Evolutionary conservation across 2,888 invertebrate species (phyloP).

Genomic region (Athalia circularis): DNA sequence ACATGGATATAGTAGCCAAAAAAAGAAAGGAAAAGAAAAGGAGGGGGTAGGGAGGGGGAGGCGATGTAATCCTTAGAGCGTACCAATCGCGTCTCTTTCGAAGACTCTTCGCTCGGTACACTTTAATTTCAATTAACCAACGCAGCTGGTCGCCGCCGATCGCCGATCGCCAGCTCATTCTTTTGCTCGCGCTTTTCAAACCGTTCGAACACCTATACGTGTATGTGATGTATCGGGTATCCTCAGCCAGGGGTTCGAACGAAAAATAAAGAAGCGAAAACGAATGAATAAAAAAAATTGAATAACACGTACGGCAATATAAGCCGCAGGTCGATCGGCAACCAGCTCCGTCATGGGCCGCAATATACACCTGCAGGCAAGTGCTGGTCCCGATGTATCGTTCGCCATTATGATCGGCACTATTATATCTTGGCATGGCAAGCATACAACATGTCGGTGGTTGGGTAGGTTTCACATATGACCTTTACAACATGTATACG

Average conservation of each 20-base stretch:
- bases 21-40: too few relatives aligned
- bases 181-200: too few relatives aligned
- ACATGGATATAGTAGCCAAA: too few relatives aligned
- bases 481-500: too few relatives aligned
- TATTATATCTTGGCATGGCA: slow-evolving; percentile 52
- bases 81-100: too few relatives aligned
- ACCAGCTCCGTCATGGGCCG: slow-evolving; percentile 9
- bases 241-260: not conserved
- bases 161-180: not conserved
- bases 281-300: slow-evolving; percentile 4
- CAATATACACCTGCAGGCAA: slow-evolving; percentile 28
- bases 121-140: slow-evolving; percentile 31
- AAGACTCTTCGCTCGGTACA: slow-evolving; percentile 4
- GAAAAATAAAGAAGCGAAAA: not conserved
- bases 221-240: not conserved
- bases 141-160: not conserved
- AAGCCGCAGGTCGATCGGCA: not conserved
- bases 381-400: slow-evolving; percentile 49
- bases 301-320: slow-evolving; percentile 11
- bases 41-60: too few relatives aligned
- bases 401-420: slow-evolving; percentile 35
- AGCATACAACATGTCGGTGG: too few relatives aligned
- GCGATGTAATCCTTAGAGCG: too few relatives aligned
- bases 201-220: too few relatives aligned
- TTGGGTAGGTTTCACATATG: too few relatives aligned